These are phyloP conservation scores for Potamarius usumacintae DNA, from an alignment of 2,113 vertebrate genomes.

Conservation along the genomic window DNA sequence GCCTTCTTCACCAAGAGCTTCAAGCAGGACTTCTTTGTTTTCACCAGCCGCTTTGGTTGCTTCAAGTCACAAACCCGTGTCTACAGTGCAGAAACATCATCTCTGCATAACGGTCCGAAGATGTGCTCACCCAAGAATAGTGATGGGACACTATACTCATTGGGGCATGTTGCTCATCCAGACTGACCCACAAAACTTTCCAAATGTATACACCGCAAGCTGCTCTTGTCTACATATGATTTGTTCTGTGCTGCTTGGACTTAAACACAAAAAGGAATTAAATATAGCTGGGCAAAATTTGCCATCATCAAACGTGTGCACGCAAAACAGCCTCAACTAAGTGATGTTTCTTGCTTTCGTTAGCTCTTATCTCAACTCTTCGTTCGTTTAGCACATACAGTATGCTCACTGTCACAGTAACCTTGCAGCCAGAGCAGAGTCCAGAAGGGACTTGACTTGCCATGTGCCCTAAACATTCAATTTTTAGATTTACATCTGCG, in stretches of 20 bases:
- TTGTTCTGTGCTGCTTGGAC: conserved; percentile 34
- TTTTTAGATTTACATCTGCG: background rate
- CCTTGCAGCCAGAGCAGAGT: conserved; percentile 53
- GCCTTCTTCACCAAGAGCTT: conserved; percentile 96
- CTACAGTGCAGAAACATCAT: conserved; percentile 88
- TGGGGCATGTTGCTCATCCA: conserved; percentile 73
- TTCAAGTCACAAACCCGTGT: conserved; percentile 86
- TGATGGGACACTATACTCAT: conserved; percentile 72
- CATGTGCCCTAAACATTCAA: background rate
- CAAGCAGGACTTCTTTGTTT: conserved; percentile 88
- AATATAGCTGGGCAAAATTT: background rate
- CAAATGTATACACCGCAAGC: background rate
- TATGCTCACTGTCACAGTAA: conserved; percentile 69
- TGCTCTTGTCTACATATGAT: background rate
- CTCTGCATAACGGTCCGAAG: conserved; percentile 79
- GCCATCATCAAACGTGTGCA: background rate
- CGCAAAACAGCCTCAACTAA: background rate
- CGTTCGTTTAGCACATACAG: conserved; percentile 61
- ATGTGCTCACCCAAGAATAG: conserved; percentile 72
- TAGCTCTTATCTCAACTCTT: conserved; percentile 57
- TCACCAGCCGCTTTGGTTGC: conserved; percentile 87
- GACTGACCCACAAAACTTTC: conserved; percentile 51
- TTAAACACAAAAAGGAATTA: conserved; percentile 11
- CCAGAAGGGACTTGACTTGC: conserved; percentile 1
- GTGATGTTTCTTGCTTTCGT: conserved; percentile 20